Conservation (phyloP, 2,888 invertebrate species). For the Lasioglossum vierecki region DNA sequence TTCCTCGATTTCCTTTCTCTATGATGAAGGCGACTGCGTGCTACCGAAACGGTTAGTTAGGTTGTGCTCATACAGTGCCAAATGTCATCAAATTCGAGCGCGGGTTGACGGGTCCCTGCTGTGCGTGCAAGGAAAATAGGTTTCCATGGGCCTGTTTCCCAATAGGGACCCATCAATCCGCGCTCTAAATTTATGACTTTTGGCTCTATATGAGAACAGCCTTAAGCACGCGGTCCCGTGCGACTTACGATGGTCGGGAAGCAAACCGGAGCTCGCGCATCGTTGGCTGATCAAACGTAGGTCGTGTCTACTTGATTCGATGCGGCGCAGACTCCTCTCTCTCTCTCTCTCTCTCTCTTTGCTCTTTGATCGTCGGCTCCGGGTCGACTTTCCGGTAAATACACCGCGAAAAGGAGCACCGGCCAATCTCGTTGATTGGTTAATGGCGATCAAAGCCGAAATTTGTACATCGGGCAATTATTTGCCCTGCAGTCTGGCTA, state of each 20-base stretch:
- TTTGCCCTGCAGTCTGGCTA: constrained; percentile 42
- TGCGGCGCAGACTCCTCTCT: background rate
- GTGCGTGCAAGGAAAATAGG: no score
- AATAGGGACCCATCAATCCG: no score
- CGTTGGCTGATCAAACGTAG: constrained; percentile 64
- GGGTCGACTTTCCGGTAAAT: constrained; percentile 52
- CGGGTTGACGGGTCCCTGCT: no score
- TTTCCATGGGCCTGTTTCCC: no score
- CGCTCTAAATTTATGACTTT: no score
- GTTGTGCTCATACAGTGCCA: no score
- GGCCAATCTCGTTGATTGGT: constrained; percentile 55
- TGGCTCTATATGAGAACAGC: no score
- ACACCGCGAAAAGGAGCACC: constrained; percentile 35
- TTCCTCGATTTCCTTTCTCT: no score
- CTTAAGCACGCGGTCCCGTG: background rate
- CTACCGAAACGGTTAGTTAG: background rate
- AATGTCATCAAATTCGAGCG: no score
- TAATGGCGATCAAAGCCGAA: constrained; percentile 47
- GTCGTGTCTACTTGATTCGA: constrained; percentile 3
- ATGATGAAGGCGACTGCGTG: background rate
- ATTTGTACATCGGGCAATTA: constrained; percentile 51
- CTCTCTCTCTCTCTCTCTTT: no score
- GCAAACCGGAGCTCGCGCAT: constrained; percentile 41
- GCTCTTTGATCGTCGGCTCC: constrained; percentile 50
- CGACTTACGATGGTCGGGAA: constrained; percentile 21